These are phyloP conservation scores for Hydrolagus affinis DNA, from an alignment of 2,113 vertebrate species.

Conservation along the genomic window DNA sequence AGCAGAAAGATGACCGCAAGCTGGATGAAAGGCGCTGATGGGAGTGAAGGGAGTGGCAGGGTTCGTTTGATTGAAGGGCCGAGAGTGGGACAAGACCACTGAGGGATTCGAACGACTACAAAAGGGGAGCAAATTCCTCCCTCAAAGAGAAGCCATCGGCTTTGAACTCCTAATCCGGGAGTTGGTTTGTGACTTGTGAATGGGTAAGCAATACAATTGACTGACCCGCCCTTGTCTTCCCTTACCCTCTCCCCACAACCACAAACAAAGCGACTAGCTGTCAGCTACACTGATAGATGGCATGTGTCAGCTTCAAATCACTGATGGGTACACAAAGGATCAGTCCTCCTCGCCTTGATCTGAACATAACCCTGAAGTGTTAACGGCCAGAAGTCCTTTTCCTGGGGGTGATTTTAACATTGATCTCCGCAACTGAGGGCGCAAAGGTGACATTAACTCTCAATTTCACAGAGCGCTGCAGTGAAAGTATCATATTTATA, in stretches of 20 bases:
- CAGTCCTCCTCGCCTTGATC: background rate
- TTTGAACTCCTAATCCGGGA: no score
- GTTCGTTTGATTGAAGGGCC: no score
- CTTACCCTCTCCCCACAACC: background rate
- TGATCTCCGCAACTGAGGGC: background rate
- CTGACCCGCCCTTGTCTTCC: background rate
- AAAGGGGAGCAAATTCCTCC: no score
- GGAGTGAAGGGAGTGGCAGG: no score
- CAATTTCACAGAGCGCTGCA: background rate
- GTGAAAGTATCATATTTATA: background rate
- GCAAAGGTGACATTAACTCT: background rate
- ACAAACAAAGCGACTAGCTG: background rate
- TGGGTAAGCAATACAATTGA: background rate
- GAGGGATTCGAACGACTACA: no score
- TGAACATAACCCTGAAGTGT: background rate
- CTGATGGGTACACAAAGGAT: background rate
- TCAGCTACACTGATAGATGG: background rate
- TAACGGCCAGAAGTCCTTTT: background rate
- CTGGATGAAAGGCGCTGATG: no score
- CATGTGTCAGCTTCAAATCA: background rate
- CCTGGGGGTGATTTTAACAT: background rate
- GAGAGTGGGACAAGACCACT: no score
- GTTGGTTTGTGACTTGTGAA: no score
- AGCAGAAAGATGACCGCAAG: no score
- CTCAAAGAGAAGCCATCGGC: no score